phyloP scores from a whole-genome alignment of 2,888 invertebrate genomes.

The Tinea semifulvella region DNA sequence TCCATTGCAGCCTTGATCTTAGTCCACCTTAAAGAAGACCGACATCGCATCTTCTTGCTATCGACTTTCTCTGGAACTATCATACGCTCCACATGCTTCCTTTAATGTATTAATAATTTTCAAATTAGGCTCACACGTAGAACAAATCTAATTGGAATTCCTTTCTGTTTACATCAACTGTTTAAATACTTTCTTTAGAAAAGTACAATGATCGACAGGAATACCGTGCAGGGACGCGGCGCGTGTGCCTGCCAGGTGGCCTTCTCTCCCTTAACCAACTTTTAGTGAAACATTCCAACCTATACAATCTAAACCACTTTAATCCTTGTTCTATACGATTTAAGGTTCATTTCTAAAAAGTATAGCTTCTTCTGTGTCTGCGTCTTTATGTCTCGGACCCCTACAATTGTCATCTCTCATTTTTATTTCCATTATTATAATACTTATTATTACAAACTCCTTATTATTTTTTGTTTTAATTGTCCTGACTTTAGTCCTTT shows the following conservation, averaged over 20 bases:
- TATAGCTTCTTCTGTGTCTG: neutral
- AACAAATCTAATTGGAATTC: slow-evolving; percentile 12
- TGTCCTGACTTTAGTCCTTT: slow-evolving; percentile 64
- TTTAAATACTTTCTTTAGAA: slow-evolving; percentile 3
- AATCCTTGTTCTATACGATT: neutral
- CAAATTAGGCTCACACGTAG: neutral
- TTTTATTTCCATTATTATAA: slow-evolving; percentile 33
- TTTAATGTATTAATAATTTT: too few relatives aligned
- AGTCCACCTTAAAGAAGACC: too few relatives aligned
- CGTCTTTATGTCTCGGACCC: slow-evolving; percentile 8
- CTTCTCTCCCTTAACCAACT: slow-evolving; percentile 27
- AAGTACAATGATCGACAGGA: slow-evolving; percentile 27
- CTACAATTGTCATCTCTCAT: slow-evolving; percentile 15
- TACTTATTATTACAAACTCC: slow-evolving; percentile 63
- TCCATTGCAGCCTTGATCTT: too few relatives aligned
- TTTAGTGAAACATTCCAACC: slow-evolving; percentile 29
- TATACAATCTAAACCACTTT: slow-evolving; percentile 17
- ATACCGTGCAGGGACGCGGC: slow-evolving; percentile 23
- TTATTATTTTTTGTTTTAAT: slow-evolving; percentile 67
- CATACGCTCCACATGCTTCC: too few relatives aligned
- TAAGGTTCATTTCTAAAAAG: neutral
- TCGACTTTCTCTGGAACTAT: too few relatives aligned
- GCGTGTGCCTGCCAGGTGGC: slow-evolving; percentile 50
- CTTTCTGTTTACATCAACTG: slow-evolving; percentile 14
- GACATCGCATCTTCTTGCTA: too few relatives aligned